A percentile compares a stretch with the other conserved stretches of the same genome.
These are phyloP conservation scores for Dicrostonyx torquatus DNA, from an alignment of 2,797 vertebrate genomes.

Conservation along the genomic window DNA sequence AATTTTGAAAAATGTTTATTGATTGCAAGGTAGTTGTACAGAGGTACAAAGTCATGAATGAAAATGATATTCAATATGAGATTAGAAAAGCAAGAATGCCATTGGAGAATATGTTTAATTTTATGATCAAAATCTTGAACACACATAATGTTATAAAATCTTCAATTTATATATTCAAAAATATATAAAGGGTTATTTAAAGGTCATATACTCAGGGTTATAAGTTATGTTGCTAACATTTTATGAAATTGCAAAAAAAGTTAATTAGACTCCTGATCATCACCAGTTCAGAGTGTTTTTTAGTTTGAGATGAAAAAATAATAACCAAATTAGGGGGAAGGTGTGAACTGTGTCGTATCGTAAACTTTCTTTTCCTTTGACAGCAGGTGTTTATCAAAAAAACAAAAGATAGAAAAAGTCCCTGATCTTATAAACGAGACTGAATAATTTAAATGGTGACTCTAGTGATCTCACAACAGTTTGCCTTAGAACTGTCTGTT, in stretches of 20 bases:
- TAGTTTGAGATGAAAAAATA: not conserved
- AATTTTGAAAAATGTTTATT: constrained; percentile 26
- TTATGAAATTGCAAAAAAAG: not conserved
- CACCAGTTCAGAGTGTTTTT: not conserved
- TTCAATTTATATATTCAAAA: too few species aligned
- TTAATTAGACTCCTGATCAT: not conserved
- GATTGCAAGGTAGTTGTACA: not conserved
- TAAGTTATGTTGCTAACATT: not conserved
- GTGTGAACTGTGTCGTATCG: not conserved
- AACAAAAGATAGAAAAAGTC: not conserved
- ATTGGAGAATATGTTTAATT: not conserved
- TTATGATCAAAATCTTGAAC: not conserved
- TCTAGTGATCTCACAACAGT: not conserved
- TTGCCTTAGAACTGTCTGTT: not conserved
- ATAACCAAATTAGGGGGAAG: not conserved
- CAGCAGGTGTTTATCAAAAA: not conserved
- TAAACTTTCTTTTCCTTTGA: not conserved
- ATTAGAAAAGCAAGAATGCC: not conserved
- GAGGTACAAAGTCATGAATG: not conserved
- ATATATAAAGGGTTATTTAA: not conserved
- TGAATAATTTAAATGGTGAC: not conserved
- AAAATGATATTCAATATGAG: not conserved
- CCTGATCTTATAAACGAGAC: not conserved
- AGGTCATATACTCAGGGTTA: not conserved
- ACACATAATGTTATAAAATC: not conserved